A percentile compares a stretch with the other conserved stretches of the same genome.
phyloP scores from a whole-genome alignment of 2,888 invertebrate genomes.

The Sesia apiformis region DNA sequence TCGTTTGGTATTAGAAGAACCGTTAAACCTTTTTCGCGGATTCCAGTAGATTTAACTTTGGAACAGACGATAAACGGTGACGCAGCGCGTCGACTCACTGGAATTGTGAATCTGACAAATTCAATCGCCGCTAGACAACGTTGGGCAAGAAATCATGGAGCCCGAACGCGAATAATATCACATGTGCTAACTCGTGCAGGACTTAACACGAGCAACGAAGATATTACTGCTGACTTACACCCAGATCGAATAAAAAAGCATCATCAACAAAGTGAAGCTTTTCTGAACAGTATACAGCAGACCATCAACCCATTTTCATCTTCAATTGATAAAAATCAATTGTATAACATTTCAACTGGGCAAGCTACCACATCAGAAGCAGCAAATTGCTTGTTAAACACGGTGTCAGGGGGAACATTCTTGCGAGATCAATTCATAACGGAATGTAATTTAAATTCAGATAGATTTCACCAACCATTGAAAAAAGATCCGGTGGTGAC shows the following conservation, averaged over 20 bases:
- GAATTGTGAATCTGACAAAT: conserved; percentile 5
- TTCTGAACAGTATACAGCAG: conserved; percentile 4
- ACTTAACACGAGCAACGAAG: conserved; percentile 1
- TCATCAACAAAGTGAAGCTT: conserved; percentile 4
- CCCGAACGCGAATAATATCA: conserved; percentile 4
- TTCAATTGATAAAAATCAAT: conserved; percentile 7
- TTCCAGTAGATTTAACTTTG: conserved; percentile 9
- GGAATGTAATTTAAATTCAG: conserved; percentile 1
- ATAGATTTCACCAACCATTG: background rate
- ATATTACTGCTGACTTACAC: background rate
- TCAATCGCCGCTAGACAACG: conserved; percentile 6
- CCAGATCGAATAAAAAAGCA: conserved; percentile 3
- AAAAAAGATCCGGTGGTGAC: conserved; percentile 3
- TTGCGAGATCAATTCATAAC: conserved; percentile 3
- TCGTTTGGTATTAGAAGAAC: conserved; percentile 12
- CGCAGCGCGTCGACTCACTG: conserved; percentile 5
- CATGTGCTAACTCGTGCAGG: conserved; percentile 2
- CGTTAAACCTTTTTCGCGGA: conserved; percentile 10
- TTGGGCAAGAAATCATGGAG: conserved; percentile 5
- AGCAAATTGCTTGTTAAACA: conserved; percentile 12
- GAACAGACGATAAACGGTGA: conserved; percentile 11
- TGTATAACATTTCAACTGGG: conserved; percentile 17
- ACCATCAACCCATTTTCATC: conserved; percentile 1
- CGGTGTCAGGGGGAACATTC: conserved; percentile 5
- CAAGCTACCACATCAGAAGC: conserved; percentile 14